Base-by-base conservation (phyloP, 1,140 invertebrate species). In the Anthonomus grandis region DNA sequence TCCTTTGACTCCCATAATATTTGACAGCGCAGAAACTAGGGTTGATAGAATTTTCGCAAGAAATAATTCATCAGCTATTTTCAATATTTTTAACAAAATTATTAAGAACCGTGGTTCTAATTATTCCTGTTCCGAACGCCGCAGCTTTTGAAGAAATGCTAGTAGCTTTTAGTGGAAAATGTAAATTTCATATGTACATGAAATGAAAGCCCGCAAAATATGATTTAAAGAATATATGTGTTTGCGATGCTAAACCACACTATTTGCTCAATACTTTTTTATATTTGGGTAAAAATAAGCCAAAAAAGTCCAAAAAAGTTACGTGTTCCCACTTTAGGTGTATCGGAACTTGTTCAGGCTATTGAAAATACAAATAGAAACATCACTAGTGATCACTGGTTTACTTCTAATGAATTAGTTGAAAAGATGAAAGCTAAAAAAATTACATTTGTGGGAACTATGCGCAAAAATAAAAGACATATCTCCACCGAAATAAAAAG, bases 401-500 rank as follows among this genome's bases (percentile, higher is more conserved):
- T 45, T 31, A 34, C 39, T 21, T 46, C 52, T n/a, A 25, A 34
- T 24, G 49, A 42, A 51, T 38, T 51, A 51, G 37, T 51, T 13
- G 10, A 1, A 8, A 18, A 44, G 17, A 19, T 45, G n/a, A 41
- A 45, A 25, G 13, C 41, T 23, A 45, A 19, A 15, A 25, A 24
- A 12, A 13, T 55, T 34, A 46, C 52, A 13, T 55, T 23, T 15
- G 52, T 55, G 8, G 52, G 31, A 34, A 55, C 52, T 12, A 24
- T n/a, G n/a, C n/a, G n/a, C n/a, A 55, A 55, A 55, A 34, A 55
- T 36, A 55, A 55, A 36, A 34, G 52, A 15, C 27, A 27, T 42
- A 8, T 31, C 52, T 5, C 24, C 4, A 4, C 10, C 24, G 31
- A 55, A 6, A 19, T 25, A 42, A 4, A 41, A n/a, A n/a, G n/a